Conservation (phyloP, 2,797 vertebrate genomes). For the Erethizon dorsatum region DNA sequence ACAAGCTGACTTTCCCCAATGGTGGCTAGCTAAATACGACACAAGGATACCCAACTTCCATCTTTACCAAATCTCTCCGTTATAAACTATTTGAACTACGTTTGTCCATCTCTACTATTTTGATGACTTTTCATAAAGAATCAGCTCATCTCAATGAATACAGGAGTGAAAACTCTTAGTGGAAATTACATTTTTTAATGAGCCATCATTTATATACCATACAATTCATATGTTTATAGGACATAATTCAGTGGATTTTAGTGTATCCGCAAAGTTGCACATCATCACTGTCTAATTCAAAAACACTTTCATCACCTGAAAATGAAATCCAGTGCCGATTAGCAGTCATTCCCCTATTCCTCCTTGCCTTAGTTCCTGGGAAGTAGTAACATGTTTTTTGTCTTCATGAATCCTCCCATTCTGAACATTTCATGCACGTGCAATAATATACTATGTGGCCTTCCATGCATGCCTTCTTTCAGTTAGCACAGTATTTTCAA, state of each 20-base stretch:
- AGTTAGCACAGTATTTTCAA: constrained; percentile 16
- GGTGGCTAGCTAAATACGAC: background rate
- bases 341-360: background rate
- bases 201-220: background rate
- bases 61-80: background rate
- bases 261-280: background rate
- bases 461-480: background rate
- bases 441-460: background rate
- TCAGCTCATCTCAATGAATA: background rate
- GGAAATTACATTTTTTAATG: constrained; percentile 25
- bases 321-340: background rate
- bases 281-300: background rate
- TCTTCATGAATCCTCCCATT: background rate
- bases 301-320: background rate
- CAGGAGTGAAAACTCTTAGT: background rate
- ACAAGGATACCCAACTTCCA: background rate
- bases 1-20: background rate
- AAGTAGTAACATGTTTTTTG: background rate
- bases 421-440: background rate
- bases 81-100: constrained; percentile 9
- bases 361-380: background rate
- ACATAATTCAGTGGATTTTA: background rate
- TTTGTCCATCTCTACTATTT: background rate
- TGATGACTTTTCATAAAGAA: constrained; percentile 4
- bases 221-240: background rate